Base-by-base conservation (phyloP, 2,797 vertebrate genomes). In the Tragopan temminckii region DNA sequence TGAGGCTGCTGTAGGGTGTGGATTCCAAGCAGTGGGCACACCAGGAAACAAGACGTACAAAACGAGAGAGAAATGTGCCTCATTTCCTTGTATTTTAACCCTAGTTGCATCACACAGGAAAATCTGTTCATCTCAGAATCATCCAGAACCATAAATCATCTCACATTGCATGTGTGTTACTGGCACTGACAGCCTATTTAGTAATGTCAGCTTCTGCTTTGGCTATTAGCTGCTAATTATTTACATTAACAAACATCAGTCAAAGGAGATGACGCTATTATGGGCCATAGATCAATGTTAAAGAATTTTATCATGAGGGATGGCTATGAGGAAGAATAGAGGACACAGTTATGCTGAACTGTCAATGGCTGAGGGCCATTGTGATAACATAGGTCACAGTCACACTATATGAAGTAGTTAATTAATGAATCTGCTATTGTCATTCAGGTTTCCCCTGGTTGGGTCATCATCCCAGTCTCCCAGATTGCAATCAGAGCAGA, bases 101-200 rank as follows among this genome's bases (percentile, higher is more conserved):
- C 20, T 43, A 19, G 18, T 85, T 92, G 79, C 93, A 85, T 88
- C 79, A 92, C 17, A 69, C 7, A 3, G 31, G 78, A 77, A 71
- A 58, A 81, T 38, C 31, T 89, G 21, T 62, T 93, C 78, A 43
- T 59, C 27, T 75, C 36, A 53, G 76, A 55, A 64, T 85, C 80
- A 74, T 77, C 38, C 53, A 85, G 86, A 94, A 33, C 84, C 76
- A 53, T 85, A 90, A 88, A 40, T 93, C 88, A 90, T 71, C 66
- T 74, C 53, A 5, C 7, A 45, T 11, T 42, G 20, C 69, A 7
- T 69, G 66, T 94, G 92, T 94, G 66, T 95, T 90, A 94, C 45
- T 68, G 71, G 45, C 50, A 87, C 0, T 76, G 76, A 88, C 92
- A 87, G 43, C 31, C 63, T 69, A 4, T 76, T 95, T 76, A 85